Evolutionary conservation across 2,113 vertebrate genomes (phyloP).

Genomic region (Seriola rivoliana): DNA sequence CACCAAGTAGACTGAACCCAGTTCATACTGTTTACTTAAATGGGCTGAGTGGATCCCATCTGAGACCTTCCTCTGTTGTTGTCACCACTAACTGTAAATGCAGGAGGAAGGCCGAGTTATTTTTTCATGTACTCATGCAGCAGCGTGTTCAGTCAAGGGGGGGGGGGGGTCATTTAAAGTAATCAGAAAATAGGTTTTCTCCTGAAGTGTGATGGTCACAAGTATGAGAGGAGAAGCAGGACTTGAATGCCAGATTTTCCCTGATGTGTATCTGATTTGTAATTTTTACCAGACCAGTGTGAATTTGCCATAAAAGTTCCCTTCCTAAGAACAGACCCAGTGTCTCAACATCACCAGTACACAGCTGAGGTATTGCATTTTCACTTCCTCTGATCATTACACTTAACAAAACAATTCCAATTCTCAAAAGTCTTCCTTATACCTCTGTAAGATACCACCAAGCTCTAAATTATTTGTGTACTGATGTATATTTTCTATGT

Average conservation of each 20-base stretch:
- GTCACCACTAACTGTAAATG: neutral
- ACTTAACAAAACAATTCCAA: neutral
- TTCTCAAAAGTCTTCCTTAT: neutral
- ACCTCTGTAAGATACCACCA: neutral
- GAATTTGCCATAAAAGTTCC: neutral
- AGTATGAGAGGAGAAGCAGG: neutral
- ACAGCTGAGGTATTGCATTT: neutral
- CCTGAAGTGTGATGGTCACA: neutral
- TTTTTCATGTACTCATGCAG: neutral
- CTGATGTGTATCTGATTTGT: neutral
- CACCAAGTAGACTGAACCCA: neutral
- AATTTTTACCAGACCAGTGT: neutral
- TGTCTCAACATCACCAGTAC: slow-evolving; percentile 12
- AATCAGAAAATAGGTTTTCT: neutral
- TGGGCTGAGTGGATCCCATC: neutral
- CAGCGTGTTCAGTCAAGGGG: neutral
- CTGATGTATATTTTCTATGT: slow-evolving; percentile 65
- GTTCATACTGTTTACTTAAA: neutral
- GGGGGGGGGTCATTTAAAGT: neutral
- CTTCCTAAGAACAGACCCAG: neutral
- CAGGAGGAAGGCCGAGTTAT: neutral
- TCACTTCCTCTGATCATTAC: neutral
- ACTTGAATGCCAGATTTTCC: neutral
- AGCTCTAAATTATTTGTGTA: slow-evolving; percentile 60
- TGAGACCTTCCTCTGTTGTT: neutral